A percentile compares a stretch with the other conserved stretches of the same genome.
Evolutionary conservation across 1,140 invertebrate species (phyloP).

Genomic region (Lamellibrachia luymesi): DNA sequence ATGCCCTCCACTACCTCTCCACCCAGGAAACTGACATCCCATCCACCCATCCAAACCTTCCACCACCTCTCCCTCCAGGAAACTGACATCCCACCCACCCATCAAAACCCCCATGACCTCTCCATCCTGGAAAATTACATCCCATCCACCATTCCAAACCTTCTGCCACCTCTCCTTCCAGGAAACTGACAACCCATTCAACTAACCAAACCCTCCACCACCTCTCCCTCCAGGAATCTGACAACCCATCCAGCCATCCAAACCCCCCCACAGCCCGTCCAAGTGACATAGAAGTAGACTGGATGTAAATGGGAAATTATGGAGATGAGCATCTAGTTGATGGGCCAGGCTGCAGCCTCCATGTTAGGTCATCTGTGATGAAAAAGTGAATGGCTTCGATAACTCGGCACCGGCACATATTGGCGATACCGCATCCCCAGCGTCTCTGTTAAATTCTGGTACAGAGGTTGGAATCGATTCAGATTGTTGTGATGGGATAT

Average conservation of each 20-base stretch:
- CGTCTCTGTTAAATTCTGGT: neutral
- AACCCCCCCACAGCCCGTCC: no score
- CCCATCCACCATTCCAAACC: no score
- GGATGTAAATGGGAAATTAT: neutral
- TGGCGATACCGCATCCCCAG: neutral
- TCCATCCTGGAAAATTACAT: no score
- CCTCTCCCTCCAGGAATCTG: no score
- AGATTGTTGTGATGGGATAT: neutral
- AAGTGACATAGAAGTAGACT: neutral
- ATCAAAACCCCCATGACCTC: neutral
- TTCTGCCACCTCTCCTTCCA: no score
- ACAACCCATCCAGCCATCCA: neutral
- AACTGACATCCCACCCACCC: neutral
- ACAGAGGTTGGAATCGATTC: neutral
- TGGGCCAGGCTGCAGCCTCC: no score
- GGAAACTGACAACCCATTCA: neutral
- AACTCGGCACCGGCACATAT: no score
- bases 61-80: neutral
- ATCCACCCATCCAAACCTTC: neutral
- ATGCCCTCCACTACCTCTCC: neutral
- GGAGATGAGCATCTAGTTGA: neutral
- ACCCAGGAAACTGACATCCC: no score
- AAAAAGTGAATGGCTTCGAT: neutral
- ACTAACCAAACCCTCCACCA: no score
- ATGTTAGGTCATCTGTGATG: neutral